Conservation (phyloP, 2,113 vertebrate species). For the Ceyx cyanopectus region DNA sequence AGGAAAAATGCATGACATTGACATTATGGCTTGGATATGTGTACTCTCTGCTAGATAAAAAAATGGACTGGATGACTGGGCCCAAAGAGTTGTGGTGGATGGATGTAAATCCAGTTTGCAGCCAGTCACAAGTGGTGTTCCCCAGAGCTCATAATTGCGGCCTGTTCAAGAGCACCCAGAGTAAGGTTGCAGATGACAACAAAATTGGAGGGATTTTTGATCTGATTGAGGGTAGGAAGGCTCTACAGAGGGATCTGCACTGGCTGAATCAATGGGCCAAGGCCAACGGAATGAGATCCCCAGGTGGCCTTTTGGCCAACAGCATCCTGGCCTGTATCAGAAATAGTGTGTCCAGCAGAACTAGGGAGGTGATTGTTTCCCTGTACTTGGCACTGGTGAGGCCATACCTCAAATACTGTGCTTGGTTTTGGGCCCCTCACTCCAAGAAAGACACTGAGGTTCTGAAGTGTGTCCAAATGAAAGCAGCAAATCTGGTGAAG, state of each 20-base stretch:
- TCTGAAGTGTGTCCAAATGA: background rate
- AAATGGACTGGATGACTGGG: background rate
- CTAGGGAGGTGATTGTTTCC: background rate
- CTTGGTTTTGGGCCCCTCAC: background rate
- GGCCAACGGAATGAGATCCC: background rate
- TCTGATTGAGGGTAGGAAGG: too few relatives aligned
- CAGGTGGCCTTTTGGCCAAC: background rate
- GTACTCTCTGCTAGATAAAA: background rate
- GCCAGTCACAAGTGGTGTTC: accelerated
- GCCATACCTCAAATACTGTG: background rate
- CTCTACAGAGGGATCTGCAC: background rate
- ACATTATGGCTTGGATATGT: background rate
- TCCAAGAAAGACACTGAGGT: background rate
- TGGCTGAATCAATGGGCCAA: background rate
- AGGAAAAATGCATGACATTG: background rate
- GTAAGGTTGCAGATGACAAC: background rate
- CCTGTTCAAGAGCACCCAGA: background rate
- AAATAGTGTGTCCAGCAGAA: background rate
- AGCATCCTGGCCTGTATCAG: background rate
- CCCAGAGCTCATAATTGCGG: background rate
- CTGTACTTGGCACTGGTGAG: background rate
- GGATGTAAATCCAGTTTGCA: accelerated
- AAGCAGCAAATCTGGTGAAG: too few relatives aligned
- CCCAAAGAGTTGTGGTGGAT: too few relatives aligned
- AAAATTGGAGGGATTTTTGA: background rate